Evolutionary conservation across 2,888 invertebrate species (phyloP).

Genomic region (Galerucella pusilla): DNA sequence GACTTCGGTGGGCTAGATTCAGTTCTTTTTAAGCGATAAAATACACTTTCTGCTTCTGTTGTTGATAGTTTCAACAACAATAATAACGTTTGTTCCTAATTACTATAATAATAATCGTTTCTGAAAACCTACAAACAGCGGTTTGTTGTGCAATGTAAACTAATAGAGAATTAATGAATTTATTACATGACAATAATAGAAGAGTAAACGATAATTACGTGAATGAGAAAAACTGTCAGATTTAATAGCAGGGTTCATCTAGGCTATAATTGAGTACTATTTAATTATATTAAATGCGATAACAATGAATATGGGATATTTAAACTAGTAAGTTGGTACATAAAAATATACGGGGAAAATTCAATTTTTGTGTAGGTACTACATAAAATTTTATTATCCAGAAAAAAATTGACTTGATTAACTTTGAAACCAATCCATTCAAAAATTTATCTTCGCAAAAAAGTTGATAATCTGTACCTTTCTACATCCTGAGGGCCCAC

Average conservation of each 20-base stretch:
- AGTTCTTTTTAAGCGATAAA: too few relatives aligned
- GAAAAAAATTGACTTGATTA: too few relatives aligned
- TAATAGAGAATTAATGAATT: slow-evolving; percentile 13
- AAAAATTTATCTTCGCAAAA: too few relatives aligned
- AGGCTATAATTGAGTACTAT: slow-evolving; percentile 6
- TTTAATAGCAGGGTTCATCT: slow-evolving; percentile 14
- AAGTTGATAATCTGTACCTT: too few relatives aligned
- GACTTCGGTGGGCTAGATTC: too few relatives aligned
- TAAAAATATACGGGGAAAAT: not conserved
- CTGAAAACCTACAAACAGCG: not conserved
- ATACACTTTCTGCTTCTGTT: too few relatives aligned
- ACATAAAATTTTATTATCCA: not conserved
- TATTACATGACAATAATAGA: slow-evolving; percentile 13
- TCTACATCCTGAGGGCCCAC: too few relatives aligned
- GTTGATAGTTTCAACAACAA: too few relatives aligned
- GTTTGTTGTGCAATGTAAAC: slow-evolving; percentile 4
- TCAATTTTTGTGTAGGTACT: not conserved
- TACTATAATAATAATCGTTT: too few relatives aligned
- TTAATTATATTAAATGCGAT: slow-evolving; percentile 27
- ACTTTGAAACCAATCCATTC: too few relatives aligned
- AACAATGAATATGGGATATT: slow-evolving; percentile 25
- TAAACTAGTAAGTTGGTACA: slow-evolving; percentile 13
- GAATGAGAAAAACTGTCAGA: slow-evolving; percentile 3
- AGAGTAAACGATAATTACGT: slow-evolving; percentile 9
- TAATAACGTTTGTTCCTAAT: too few relatives aligned